These are phyloP conservation scores for Oligia fasciuncula DNA, from an alignment of 2,888 invertebrate genomes.

Conservation along the genomic window DNA sequence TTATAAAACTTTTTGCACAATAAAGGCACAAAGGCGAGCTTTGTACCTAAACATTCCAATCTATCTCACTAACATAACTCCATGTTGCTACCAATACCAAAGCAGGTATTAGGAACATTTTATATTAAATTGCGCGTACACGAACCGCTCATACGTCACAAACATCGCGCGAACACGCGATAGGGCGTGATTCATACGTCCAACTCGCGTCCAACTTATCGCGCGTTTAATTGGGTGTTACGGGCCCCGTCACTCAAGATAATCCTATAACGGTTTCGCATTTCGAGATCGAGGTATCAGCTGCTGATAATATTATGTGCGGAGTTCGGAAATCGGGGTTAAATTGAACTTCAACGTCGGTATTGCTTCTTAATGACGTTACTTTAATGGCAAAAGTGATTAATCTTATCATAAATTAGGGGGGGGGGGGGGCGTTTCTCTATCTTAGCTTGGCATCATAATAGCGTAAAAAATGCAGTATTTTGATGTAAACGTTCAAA, in stretches of 20 bases:
- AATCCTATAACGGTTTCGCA: constrained; percentile 83
- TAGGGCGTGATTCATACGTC: constrained; percentile 75
- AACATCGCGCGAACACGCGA: constrained; percentile 57
- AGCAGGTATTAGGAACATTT: constrained; percentile 27
- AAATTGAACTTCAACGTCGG: not conserved
- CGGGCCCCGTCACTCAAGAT: constrained; percentile 81
- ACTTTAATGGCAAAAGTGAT: not conserved
- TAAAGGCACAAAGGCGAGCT: not conserved
- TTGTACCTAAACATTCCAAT: not conserved
- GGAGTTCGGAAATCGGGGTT: constrained; percentile 32
- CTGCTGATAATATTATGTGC: constrained; percentile 71
- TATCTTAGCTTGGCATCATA: too few species aligned
- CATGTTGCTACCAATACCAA: not conserved
- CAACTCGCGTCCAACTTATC: constrained; percentile 76
- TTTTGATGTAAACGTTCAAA: not conserved
- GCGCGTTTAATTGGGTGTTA: constrained; percentile 84
- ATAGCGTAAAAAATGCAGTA: not conserved
- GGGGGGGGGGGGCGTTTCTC: too few species aligned
- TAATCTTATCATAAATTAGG: not conserved
- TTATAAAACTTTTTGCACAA: not conserved
- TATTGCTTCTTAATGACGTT: not conserved
- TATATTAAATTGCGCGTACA: constrained; percentile 30
- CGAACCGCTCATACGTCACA: constrained; percentile 65
- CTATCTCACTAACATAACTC: not conserved
- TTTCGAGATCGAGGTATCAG: constrained; percentile 79